Evolutionary conservation across 2,888 invertebrate species (phyloP), one percentile per base, ranked within the genome.

Genomic region (Torymus auratus): DNA sequence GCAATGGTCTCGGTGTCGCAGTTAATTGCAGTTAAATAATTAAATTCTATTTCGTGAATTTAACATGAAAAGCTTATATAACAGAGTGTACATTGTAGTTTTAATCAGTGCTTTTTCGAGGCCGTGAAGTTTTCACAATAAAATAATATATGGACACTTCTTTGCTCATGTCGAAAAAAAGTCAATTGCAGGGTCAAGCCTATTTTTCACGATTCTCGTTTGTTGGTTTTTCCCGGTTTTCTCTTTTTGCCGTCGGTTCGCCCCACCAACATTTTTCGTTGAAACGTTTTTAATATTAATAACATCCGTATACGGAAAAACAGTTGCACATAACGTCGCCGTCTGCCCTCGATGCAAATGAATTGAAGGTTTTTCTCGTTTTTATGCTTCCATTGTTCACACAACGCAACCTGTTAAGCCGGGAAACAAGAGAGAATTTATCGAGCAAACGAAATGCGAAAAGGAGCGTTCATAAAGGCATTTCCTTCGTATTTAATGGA

Each of bases 241-340:
- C 50, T 71, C 14, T 23, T 17, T 11, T 23, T 72, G 41, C 41
- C 7, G 41, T 52, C 13, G 14, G 52, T n/a, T 61, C 52, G 23
- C 2, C 13, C 15, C 52, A 17, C 28, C 4, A 12, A 20, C 13
- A 56, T 15, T 14, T 60, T 60, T 14, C 55, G 55, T n/a, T n/a
- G n/a, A 55, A 55, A 55, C 55, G 61, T 61, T 61, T 61, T 61
- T 61, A 61, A 61, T 61, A 61, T 61, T 20, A 61, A 61, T 23
- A 61, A 61, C 17, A 61, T 23, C 12, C 20, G 17, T 2, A 7
- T 17, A 13, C 20, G 61, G 61, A 61, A 61, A 61, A 61, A 61
- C n/a, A n/a, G 58, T n/a, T 17, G 58, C 58, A 65, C 50, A 50
- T 15, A 12, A 65, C 50, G 50, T 41, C 65, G 50, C 17, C 1